phyloP scores from a whole-genome alignment of 2,113 vertebrate genomes.

The Addax nasomaculatus region DNA sequence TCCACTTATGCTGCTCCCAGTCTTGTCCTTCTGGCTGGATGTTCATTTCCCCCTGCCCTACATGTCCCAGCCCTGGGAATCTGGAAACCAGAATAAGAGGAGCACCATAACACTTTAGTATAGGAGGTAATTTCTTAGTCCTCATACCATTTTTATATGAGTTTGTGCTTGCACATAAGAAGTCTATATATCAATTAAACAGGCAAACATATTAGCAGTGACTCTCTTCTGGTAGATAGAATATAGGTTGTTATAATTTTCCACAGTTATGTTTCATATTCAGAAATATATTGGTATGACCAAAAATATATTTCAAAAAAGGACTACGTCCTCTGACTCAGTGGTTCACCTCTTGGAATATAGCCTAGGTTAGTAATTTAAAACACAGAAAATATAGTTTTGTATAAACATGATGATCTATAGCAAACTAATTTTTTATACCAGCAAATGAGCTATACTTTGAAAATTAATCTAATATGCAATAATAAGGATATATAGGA shows the following conservation, averaged over 20 bases:
- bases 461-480: background rate
- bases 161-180: background rate
- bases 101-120: background rate
- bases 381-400: background rate
- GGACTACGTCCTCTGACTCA: background rate
- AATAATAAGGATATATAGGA: background rate
- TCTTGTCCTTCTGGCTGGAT: background rate
- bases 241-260: background rate
- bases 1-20: background rate
- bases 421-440: background rate
- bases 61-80: background rate
- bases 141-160: background rate
- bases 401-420: background rate
- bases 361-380: background rate
- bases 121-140: background rate
- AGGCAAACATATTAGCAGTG: background rate
- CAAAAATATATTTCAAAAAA: conserved; percentile 24
- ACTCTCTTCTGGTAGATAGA: background rate
- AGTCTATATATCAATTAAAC: background rate
- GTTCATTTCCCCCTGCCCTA: background rate
- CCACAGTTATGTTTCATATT: background rate
- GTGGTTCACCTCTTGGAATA: background rate
- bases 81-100: background rate
- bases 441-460: background rate
- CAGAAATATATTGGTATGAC: background rate